These are phyloP conservation scores for Hephaestus fuliginosus DNA, from an alignment of 2,797 vertebrate genomes.

Conservation along the genomic window DNA sequence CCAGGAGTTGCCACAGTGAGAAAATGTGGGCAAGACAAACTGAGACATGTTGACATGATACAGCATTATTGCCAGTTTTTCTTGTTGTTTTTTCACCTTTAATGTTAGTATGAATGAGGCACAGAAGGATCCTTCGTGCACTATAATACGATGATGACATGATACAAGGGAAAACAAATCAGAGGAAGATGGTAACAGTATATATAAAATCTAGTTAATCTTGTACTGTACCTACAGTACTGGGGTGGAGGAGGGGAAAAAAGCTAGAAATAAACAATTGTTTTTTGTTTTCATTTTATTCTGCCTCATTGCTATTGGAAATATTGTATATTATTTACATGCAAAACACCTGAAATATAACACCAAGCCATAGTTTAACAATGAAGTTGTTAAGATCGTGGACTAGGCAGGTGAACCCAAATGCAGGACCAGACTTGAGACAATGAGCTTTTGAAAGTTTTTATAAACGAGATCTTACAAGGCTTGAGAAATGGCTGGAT, in stretches of 20 bases:
- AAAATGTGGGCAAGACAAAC: conserved; percentile 8
- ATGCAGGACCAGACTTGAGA: no score
- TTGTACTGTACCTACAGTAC: no score
- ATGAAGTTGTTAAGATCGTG: not conserved
- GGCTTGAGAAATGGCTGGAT: no score
- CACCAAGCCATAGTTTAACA: not conserved
- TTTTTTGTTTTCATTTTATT: not conserved
- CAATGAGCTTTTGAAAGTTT: no score
- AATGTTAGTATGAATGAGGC: not conserved
- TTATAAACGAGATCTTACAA: no score
- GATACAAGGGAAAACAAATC: not conserved
- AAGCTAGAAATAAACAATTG: not conserved
- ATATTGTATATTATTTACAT: not conserved
- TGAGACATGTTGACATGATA: not conserved
- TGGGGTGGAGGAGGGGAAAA: not conserved
- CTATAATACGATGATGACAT: not conserved
- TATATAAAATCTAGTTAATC: not conserved
- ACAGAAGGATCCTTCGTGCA: not conserved
- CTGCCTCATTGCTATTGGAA: not conserved
- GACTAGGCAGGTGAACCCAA: no score
- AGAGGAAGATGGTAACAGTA: not conserved
- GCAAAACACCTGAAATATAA: no score
- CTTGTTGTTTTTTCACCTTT: not conserved
- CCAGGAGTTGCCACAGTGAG: conserved; percentile 14
- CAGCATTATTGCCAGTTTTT: not conserved